Base-by-base conservation (phyloP, 2,797 vertebrate genomes). In the Podarcis siculus region DNA sequence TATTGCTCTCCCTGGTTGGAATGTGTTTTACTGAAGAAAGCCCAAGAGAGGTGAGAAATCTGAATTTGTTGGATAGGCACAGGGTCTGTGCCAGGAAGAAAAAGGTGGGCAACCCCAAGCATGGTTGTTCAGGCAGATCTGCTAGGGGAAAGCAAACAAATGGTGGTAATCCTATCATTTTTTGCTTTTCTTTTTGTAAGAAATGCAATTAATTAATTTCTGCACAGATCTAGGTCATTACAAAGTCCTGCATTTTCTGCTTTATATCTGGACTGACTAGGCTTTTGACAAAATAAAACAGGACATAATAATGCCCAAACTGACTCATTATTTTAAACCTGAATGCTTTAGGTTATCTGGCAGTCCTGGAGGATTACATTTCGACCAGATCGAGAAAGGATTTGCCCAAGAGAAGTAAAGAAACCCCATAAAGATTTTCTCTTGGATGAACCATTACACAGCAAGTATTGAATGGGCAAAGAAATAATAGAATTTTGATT, bases 281-380 rank as follows among this genome's bases (percentile, higher is more conserved):
- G 49, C 25, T 77, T 12, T 39, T 78, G 30, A 10, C 2, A 12
- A 79, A 79, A 88, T 23, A 32, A 78, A 61, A 58, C 7, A 32
- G 32, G 5, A 9, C 61, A 64, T 64, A 12, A 55, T 64, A 45
- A 49, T 66, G 30, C 30, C 49, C n/a, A n/a, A 4, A 3, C 21
- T n/a, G 42, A 1, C 66, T 86, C 10, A 73, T 90, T 85, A 42
- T 55, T 10, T 69, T 25, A 78, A 73, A 12, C 79, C 7, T 8
- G 86, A 61, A 91, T 89, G 3, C 21, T 67, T 0, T 78, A 93
- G 94, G 86, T 94, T 83, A 91, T 91, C 39, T 91, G 92, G 85
- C 94, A 78, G 55, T 89, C 90, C 49, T 89, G 91, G 91, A 92
- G 64, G 37, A 91, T 95, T 89, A 90, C 89, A 55, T 90, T 93